Percentiles rank a stretch among this genome's conserved stretches.
Evolutionary conservation across 2,113 vertebrate genomes (phyloP).

Genomic region (Narcine bancroftii): DNA sequence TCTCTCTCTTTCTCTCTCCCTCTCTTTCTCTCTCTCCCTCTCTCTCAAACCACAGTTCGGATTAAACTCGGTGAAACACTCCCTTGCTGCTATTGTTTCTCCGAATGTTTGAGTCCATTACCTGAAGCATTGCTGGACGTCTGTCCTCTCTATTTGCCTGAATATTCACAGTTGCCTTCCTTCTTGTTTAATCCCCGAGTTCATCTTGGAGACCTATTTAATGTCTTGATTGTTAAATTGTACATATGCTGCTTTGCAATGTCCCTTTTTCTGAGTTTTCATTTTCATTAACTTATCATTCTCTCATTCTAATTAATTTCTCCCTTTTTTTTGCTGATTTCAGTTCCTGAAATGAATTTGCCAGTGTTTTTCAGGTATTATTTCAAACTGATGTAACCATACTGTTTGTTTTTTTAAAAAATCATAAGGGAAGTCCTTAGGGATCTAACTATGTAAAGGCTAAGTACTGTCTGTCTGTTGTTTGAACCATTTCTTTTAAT

Average conservation of each 20-base stretch:
- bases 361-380: background rate
- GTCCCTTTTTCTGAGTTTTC: background rate
- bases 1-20: background rate
- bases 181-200: background rate
- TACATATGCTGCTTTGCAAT: background rate
- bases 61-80: background rate
- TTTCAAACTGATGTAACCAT: background rate
- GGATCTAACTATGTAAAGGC: constrained; percentile 32
- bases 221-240: background rate
- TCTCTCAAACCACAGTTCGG: background rate
- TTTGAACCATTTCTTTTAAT: constrained; percentile 10
- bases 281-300: background rate
- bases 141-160: background rate
- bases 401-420: constrained; percentile 35
- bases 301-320: no score
- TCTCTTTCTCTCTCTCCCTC: background rate
- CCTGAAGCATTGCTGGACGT: background rate
- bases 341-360: background rate
- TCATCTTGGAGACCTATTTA: background rate
- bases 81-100: background rate
- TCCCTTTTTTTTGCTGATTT: background rate
- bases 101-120: background rate
- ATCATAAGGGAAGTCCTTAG: background rate
- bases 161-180: background rate
- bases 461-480: constrained; percentile 18